Evolutionary conservation across 2,797 vertebrate genomes (phyloP).

Genomic region (Paramormyrops hopkinsi): DNA sequence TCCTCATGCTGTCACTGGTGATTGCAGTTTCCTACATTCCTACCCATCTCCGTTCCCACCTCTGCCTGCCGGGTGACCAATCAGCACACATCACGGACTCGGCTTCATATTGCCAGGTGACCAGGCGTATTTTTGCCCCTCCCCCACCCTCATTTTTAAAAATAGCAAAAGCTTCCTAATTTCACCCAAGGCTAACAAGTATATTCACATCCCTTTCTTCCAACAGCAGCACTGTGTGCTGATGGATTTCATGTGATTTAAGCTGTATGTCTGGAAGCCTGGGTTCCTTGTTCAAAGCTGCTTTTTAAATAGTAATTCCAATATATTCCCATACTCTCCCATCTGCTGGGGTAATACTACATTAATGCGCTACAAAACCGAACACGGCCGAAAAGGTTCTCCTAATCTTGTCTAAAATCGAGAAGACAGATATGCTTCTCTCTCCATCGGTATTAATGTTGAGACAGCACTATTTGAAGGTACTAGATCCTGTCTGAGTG

Average conservation of each 20-base stretch:
- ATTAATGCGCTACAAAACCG: background rate
- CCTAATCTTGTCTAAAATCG: background rate
- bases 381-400: background rate
- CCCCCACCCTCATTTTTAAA: background rate
- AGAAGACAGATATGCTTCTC: background rate
- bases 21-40: background rate
- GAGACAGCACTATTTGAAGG: background rate
- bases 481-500: too few species aligned
- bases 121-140: background rate
- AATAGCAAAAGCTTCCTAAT: background rate
- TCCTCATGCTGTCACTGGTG: background rate
- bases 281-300: background rate
- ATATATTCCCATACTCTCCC: background rate
- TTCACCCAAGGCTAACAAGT: background rate
- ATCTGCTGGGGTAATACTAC: background rate
- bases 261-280: background rate
- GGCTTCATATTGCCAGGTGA: background rate
- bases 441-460: background rate
- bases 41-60: background rate
- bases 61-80: background rate
- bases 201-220: background rate
- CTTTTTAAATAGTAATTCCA: slow-evolving; percentile 3
- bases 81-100: background rate
- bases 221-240: background rate
- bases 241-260: background rate